phyloP scores from a whole-genome alignment of 2,888 invertebrate species.

The Melinopterus prodromus region DNA sequence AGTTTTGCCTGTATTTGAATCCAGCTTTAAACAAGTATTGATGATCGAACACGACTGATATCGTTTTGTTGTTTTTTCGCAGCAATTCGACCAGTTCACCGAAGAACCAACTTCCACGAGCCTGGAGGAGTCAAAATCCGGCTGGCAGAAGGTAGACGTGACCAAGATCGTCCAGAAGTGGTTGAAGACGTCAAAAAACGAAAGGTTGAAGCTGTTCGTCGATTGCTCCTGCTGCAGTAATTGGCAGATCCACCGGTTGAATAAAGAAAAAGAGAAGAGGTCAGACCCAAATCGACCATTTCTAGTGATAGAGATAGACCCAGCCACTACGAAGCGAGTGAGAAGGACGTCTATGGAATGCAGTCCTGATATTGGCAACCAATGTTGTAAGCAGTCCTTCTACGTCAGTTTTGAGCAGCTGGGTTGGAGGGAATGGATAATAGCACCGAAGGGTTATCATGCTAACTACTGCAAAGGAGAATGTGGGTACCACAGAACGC shows the following conservation, averaged over 20 bases:
- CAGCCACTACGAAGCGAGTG: constrained; percentile 73
- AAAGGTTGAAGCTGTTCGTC: constrained; percentile 79
- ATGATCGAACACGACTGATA: not conserved
- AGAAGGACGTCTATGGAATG: constrained; percentile 87
- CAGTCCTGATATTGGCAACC: constrained; percentile 72
- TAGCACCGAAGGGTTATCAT: constrained; percentile 86
- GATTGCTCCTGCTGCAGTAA: constrained; percentile 88
- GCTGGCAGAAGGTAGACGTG: constrained; percentile 89
- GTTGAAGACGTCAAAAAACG: constrained; percentile 62
- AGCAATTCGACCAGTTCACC: constrained; percentile 69
- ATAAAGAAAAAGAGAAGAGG: constrained; percentile 47
- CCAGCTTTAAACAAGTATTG: too few species aligned
- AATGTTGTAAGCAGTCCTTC: constrained; percentile 89
- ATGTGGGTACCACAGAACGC: constrained; percentile 81
- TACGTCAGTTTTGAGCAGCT: constrained; percentile 91
- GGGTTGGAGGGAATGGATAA: constrained; percentile 95
- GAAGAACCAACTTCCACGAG: constrained; percentile 61
- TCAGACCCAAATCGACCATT: constrained; percentile 79
- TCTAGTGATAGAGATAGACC: constrained; percentile 81
- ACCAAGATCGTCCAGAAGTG: constrained; percentile 80
- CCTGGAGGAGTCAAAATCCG: constrained; percentile 69
- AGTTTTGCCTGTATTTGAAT: too few species aligned
- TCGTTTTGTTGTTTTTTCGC: constrained; percentile 40
- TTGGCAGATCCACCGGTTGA: constrained; percentile 73
- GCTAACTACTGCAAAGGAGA: constrained; percentile 94